phyloP scores from a whole-genome alignment of 2,888 invertebrate genomes.

The Dicranocentrus wangi region DNA sequence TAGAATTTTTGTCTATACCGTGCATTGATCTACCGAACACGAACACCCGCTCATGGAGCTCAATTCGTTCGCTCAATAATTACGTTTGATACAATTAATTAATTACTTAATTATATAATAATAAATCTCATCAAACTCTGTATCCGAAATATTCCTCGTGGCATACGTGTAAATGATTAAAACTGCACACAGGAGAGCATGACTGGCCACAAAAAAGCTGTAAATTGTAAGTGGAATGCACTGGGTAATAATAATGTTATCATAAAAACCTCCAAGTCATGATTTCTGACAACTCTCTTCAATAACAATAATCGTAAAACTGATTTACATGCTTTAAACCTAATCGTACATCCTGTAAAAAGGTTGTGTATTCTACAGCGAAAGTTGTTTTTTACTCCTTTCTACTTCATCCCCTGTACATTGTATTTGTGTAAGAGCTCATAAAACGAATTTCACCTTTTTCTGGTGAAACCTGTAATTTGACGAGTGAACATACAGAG shows the following conservation, averaged over 20 bases:
- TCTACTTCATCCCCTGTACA: constrained; percentile 19
- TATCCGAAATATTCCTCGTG: too few relatives aligned
- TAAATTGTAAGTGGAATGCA: constrained; percentile 32
- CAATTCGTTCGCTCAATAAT: too few relatives aligned
- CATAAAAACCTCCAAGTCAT: too few relatives aligned
- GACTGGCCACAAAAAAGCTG: constrained; percentile 32
- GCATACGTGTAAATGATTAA: constrained; percentile 3
- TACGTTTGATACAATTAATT: too few relatives aligned
- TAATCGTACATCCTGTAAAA: background rate
- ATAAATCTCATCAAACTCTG: too few relatives aligned
- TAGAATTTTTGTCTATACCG: too few relatives aligned
- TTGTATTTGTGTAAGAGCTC: constrained; percentile 23
- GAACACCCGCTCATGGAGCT: too few relatives aligned
- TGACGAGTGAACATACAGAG: background rate
- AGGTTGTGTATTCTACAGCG: background rate
- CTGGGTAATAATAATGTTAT: constrained; percentile 26
- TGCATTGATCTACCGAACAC: too few relatives aligned
- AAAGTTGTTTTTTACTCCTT: background rate
- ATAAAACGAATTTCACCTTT: background rate
- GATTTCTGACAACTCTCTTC: background rate
- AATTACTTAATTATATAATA: too few relatives aligned
- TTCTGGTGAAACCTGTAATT: background rate
- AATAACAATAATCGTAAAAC: constrained; percentile 9
- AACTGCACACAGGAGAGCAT: constrained; percentile 3
- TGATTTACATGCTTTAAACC: constrained; percentile 8